These are phyloP conservation scores for Montipora foliosa DNA, from an alignment of 64 coral and sea anemone species.

Conservation along the genomic window DNA sequence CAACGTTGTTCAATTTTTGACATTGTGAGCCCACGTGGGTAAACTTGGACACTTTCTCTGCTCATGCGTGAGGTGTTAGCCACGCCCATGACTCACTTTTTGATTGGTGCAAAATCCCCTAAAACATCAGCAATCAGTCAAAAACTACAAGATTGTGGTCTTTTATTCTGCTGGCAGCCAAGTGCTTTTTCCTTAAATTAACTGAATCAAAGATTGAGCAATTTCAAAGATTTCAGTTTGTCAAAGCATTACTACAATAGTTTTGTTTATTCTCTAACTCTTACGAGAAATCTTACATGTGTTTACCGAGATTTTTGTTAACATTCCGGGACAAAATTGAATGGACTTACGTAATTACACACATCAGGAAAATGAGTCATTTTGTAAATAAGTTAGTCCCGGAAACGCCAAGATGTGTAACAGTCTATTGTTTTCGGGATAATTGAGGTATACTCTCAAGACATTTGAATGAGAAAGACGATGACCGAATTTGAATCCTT, in stretches of 20 bases:
- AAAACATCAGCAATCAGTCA: conserved; percentile 63
- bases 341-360: conserved; percentile 58
- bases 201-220: background rate
- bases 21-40: conserved; percentile 97
- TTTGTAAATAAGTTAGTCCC: conserved; percentile 51
- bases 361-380: conserved; percentile 54
- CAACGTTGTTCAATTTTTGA: conserved; percentile 98
- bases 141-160: conserved; percentile 45
- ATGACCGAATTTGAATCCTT: background rate
- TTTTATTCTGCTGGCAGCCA: conserved; percentile 17
- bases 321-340: conserved; percentile 57
- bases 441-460: background rate
- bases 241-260: no score
- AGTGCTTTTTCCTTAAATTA: conserved; percentile 9
- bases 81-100: conserved; percentile 35
- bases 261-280: background rate
- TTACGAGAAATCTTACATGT: conserved; percentile 4
- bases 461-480: conserved; percentile 31
- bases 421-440: conserved; percentile 35
- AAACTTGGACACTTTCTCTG: conserved; percentile 25
- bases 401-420: conserved; percentile 52
- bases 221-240: conserved; percentile 24
- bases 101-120: conserved; percentile 60
- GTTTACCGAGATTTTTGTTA: conserved; percentile 29
- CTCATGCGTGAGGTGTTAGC: conserved; percentile 53